These are phyloP conservation scores for Dinomys branickii DNA, from an alignment of 2,113 vertebrate species.

Conservation along the genomic window DNA sequence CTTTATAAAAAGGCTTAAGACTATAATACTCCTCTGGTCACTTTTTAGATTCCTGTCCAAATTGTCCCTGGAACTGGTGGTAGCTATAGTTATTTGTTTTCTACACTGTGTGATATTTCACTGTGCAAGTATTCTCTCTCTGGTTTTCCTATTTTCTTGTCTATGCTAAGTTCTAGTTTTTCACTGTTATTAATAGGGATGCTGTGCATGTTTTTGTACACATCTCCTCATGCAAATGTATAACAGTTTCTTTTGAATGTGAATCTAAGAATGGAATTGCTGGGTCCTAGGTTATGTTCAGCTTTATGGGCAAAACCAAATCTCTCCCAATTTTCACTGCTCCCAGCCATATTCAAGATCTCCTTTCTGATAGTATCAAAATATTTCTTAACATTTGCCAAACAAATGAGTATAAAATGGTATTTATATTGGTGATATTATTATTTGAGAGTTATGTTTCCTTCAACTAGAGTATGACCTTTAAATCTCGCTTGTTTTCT, in stretches of 20 bases:
- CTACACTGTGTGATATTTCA: neutral
- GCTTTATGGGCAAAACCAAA: neutral
- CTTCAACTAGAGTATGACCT: neutral
- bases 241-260: neutral
- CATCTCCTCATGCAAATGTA: neutral
- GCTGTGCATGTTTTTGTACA: neutral
- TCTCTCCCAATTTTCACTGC: neutral
- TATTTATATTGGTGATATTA: neutral
- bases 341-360: neutral
- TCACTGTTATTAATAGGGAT: neutral
- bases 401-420: neutral
- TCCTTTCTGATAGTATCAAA: neutral
- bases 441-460: slow-evolving; percentile 2
- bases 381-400: neutral
- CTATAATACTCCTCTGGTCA: neutral
- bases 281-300: neutral
- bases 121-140: neutral
- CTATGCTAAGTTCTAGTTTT: neutral
- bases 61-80: neutral
- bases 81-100: neutral
- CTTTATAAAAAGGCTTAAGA: neutral
- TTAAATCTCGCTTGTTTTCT: neutral
- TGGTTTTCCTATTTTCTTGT: neutral
- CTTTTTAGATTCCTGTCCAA: neutral
- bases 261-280: neutral